Evolutionary conservation across 2,797 vertebrate genomes (phyloP), one percentile per base, ranked within the genome.

Genomic region (Malacoctenus gilli): DNA sequence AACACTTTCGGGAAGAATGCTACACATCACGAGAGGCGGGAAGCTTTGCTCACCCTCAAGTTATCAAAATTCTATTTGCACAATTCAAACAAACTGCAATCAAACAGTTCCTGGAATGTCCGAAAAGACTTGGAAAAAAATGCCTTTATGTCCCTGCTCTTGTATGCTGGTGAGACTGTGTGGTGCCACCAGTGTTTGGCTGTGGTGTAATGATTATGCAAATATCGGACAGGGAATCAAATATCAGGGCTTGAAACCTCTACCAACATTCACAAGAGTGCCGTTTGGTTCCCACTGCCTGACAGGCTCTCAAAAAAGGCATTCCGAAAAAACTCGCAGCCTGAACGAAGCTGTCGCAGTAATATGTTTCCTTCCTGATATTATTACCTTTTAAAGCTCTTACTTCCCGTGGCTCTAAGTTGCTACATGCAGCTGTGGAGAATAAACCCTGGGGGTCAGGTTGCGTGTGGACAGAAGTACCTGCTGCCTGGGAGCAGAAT

Each of bases 381-480:
- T 37, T 47, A n/a, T 30, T 18, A 11, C 15, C 14, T 6, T 14
- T 44, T 6, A 23, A n/a, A 50, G 3, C n/a, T n/a, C n/a, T n/a
- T n/a, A n/a, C n/a, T n/a, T n/a, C n/a, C n/a, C n/a, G n/a, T 4
- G 23, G 18, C 49, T 53, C 30, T 47, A 68, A 62, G 28, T 34
- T 30, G 8, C 2, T 41, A 42, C 32, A 38, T 32, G 14, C 7
- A 15, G 15, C 51, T 43, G 5, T 32, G 1, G 47, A 54, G 60
- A 50, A 63, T 39, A n/a, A 9, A 3, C 31, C 13, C 32, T n/a
- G n/a, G n/a, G n/a, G n/a, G 10, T 63, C 10, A 3, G 44, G 2
- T 49, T 72, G 59, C 46, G 60, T 68, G 46, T 58, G 49, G 73
- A 73, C 67, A 61, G 39, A 23, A 50, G 40, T 39, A 65, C 49